Evolutionary conservation across 2,113 vertebrate species (phyloP).

Genomic region (Notarius quadriscutis): DNA sequence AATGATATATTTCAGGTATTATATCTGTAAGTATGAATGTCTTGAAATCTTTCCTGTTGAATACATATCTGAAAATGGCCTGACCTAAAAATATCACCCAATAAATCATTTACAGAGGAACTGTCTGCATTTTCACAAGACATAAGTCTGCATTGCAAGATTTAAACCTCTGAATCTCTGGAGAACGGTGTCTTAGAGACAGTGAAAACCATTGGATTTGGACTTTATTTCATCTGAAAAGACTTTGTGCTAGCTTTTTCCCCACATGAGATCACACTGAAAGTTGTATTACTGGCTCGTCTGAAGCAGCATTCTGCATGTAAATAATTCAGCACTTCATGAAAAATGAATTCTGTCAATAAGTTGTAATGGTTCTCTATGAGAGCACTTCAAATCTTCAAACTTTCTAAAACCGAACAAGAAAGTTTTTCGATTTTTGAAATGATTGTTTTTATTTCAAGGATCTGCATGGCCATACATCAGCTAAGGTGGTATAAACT

Average conservation of each 20-base stretch:
- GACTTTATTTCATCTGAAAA: conserved; percentile 9
- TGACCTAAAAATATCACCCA: conserved; percentile 22
- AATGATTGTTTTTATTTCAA: background rate
- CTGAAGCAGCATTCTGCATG: conserved; percentile 2
- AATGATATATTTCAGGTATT: conserved; percentile 1
- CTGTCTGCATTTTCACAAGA: conserved; percentile 20
- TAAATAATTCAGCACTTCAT: conserved; percentile 11
- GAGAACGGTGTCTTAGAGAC: background rate
- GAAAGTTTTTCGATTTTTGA: no score
- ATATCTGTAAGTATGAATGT: background rate
- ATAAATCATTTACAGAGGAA: conserved; percentile 21
- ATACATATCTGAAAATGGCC: conserved; percentile 30
- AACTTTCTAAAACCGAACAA: background rate
- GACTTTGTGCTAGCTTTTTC: background rate
- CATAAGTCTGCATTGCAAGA: conserved; percentile 5
- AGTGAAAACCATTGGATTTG: background rate
- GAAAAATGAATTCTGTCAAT: background rate
- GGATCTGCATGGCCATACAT: background rate
- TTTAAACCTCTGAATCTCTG: background rate
- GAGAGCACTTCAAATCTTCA: background rate
- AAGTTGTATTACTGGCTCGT: conserved; percentile 7
- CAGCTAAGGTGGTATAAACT: background rate
- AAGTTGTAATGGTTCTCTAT: background rate
- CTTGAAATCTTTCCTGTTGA: conserved; percentile 3
- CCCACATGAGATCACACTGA: background rate